A percentile compares a stretch with the other conserved stretches of the same genome.
Evolutionary conservation across 2,113 vertebrate species (phyloP).

Genomic region (Mastomys coucha): DNA sequence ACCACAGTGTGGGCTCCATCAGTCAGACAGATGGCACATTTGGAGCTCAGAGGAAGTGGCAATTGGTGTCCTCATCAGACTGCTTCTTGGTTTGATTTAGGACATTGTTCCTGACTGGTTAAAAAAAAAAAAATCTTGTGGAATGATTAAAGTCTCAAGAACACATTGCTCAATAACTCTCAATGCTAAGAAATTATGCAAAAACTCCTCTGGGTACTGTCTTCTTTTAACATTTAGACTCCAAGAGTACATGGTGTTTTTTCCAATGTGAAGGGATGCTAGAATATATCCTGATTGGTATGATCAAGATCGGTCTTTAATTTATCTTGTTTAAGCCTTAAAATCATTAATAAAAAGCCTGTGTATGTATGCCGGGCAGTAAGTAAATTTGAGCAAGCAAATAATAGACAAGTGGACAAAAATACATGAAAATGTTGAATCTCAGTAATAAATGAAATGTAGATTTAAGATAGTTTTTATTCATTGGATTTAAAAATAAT

Average conservation of each 20-base stretch:
- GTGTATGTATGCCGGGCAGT: background rate
- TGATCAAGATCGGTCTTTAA: slow-evolving; percentile 3
- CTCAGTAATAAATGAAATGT: slow-evolving; percentile 18
- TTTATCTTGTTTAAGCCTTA: slow-evolving; percentile 20
- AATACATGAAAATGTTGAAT: background rate
- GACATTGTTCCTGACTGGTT: slow-evolving; percentile 34
- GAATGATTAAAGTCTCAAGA: slow-evolving; percentile 40
- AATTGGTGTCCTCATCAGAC: slow-evolving; percentile 40
- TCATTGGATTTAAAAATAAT: slow-evolving; percentile 27
- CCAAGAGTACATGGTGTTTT: background rate
- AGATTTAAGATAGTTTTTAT: slow-evolving; percentile 32
- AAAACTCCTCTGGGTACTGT: background rate
- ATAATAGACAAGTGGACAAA: slow-evolving; percentile 28
- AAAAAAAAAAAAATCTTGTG: slow-evolving; percentile 36
- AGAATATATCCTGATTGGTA: slow-evolving; percentile 13
- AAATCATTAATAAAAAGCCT: background rate
- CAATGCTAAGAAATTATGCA: slow-evolving; percentile 5
- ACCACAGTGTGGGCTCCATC: background rate
- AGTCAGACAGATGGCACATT: slow-evolving; percentile 24
- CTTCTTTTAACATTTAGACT: background rate
- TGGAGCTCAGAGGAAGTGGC: slow-evolving; percentile 38
- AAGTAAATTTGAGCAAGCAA: slow-evolving; percentile 29
- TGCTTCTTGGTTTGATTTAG: slow-evolving; percentile 20
- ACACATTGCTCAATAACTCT: slow-evolving; percentile 48
- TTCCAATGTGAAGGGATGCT: background rate